Evolutionary conservation across 2,113 vertebrate species (phyloP).

Genomic region (Uria aalge): DNA sequence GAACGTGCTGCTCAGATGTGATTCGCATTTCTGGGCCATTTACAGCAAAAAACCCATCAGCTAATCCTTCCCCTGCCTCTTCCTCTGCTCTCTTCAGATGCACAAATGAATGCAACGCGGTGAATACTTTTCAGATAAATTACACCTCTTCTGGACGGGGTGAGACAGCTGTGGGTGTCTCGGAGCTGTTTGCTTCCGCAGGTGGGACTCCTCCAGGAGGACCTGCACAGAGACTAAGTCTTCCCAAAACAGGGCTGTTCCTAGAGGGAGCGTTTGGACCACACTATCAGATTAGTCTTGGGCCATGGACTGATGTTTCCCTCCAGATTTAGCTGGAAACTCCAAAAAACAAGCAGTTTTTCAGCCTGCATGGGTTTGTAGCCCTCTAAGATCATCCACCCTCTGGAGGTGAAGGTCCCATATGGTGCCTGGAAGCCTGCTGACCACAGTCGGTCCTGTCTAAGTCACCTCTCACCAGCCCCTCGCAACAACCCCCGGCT

Average conservation of each 20-base stretch:
- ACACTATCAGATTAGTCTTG: background rate
- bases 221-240: background rate
- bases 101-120: background rate
- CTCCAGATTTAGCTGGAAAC: background rate
- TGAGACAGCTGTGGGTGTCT: background rate
- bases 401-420: background rate
- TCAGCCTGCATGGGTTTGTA: background rate
- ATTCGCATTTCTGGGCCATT: background rate
- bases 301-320: background rate
- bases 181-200: background rate
- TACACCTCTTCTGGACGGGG: background rate
- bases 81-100: background rate
- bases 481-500: background rate
- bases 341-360: background rate
- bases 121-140: background rate
- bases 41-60: background rate
- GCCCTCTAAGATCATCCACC: background rate
- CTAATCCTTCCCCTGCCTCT: background rate
- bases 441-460: background rate
- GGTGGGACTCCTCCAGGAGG: background rate
- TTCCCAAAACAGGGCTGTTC: background rate
- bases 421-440: background rate
- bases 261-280: background rate
- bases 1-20: background rate
- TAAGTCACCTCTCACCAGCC: background rate